Conservation (phyloP, 2,113 vertebrate species). For the Rattus rattus region DNA sequence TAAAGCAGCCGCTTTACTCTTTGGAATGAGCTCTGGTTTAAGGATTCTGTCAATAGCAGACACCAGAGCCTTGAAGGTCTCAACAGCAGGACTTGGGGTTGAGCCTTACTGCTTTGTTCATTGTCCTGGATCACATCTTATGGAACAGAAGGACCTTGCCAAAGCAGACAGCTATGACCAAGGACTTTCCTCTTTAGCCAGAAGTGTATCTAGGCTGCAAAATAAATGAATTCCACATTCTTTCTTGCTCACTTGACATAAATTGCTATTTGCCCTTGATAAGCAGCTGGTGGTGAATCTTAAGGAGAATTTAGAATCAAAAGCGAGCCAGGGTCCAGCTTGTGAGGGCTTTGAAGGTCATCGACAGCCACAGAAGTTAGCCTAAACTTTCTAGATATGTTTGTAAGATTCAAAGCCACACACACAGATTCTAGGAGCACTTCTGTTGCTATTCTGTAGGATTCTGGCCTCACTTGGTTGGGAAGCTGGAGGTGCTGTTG, state of each 20-base stretch:
- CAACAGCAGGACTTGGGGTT: constrained; percentile 10
- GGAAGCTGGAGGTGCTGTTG: neutral
- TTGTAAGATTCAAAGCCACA: neutral
- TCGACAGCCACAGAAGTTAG: neutral
- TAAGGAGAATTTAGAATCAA: constrained; percentile 80
- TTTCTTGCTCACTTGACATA: constrained; percentile 77
- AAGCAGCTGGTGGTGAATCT: constrained; percentile 72
- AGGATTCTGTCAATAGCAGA: constrained; percentile 59
- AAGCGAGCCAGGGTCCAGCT: constrained; percentile 38
- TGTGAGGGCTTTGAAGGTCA: constrained; percentile 29
- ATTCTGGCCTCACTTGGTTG: neutral
- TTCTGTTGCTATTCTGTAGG: neutral
- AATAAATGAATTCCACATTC: constrained; percentile 79
- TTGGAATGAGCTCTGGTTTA: constrained; percentile 17
- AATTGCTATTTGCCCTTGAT: constrained; percentile 79
- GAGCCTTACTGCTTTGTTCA: constrained; percentile 60
- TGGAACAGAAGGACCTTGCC: constrained; percentile 46
- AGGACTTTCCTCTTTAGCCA: constrained; percentile 70
- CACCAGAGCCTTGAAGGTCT: constrained; percentile 51
- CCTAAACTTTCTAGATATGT: neutral
- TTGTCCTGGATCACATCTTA: constrained; percentile 40
- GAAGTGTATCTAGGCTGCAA: constrained; percentile 73
- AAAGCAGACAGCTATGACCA: constrained; percentile 55
- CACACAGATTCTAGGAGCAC: neutral
- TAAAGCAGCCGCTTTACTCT: constrained; percentile 39